phyloP scores from a whole-genome alignment of 2,113 vertebrate genomes.

The Chaetops frenatus region DNA sequence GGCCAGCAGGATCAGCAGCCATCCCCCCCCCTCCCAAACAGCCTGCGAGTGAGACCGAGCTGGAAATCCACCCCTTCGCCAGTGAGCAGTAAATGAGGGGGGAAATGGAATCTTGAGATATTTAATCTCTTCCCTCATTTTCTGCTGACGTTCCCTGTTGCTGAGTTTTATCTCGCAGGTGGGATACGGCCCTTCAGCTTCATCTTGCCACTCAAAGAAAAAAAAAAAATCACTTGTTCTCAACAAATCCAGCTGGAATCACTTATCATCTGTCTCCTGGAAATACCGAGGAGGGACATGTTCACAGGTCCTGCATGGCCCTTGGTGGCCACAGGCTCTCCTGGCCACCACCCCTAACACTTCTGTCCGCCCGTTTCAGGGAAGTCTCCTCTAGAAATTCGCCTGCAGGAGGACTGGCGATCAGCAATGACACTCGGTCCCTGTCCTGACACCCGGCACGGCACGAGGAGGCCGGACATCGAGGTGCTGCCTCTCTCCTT shows the following conservation, averaged over 20 bases:
- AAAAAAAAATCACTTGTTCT: background rate
- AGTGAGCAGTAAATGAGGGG: background rate
- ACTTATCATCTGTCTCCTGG: background rate
- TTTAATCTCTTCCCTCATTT: background rate
- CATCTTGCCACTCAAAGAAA: background rate
- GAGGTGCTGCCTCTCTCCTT: background rate
- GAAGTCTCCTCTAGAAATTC: background rate
- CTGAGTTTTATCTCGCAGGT: background rate
- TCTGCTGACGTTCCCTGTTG: background rate
- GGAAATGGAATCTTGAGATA: background rate
- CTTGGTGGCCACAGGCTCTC: background rate
- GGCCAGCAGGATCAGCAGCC: background rate
- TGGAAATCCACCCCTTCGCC: background rate
- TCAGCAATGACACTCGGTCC: constrained; percentile 38
- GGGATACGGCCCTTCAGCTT: background rate
- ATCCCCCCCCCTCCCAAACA: accelerated
- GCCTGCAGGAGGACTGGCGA: accelerated
- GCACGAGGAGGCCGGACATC: background rate
- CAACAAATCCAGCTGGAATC: background rate
- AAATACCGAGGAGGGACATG: background rate
- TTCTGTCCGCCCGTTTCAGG: constrained; percentile 27
- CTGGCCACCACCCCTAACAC: background rate
- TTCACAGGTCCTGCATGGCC: background rate
- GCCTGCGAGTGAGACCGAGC: background rate
- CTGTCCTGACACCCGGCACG: background rate